Evolutionary conservation across 2,888 invertebrate species (phyloP).

Genomic region (Spilarctia lutea): DNA sequence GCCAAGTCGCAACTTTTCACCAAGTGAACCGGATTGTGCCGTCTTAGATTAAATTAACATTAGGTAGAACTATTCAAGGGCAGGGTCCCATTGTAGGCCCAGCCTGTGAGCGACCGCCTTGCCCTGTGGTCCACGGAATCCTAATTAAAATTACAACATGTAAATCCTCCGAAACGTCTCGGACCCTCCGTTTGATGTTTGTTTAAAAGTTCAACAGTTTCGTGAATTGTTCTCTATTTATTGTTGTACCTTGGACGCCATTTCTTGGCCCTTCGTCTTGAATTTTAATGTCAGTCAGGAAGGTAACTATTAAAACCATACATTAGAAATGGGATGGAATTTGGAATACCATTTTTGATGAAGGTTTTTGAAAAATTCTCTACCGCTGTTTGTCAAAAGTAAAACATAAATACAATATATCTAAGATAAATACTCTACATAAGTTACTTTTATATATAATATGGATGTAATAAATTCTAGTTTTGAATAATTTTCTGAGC

Average conservation of each 20-base stretch:
- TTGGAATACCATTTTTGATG: not conserved
- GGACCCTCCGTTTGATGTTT: slow-evolving; percentile 66
- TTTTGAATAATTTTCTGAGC: too few species aligned
- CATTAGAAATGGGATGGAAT: not conserved
- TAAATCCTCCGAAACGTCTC: slow-evolving; percentile 76
- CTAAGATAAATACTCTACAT: not conserved
- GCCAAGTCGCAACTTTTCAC: slow-evolving; percentile 77
- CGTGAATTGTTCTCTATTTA: slow-evolving; percentile 43
- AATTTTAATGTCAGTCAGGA: slow-evolving; percentile 22
- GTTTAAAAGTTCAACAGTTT: slow-evolving; percentile 63
- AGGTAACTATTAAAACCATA: slow-evolving; percentile 8
- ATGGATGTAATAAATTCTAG: too few species aligned
- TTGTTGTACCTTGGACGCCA: slow-evolving; percentile 27
- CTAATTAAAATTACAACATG: slow-evolving; percentile 86
- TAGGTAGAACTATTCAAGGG: slow-evolving; percentile 79
- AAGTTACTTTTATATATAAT: not conserved
- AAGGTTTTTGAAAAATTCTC: not conserved
- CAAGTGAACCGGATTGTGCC: slow-evolving; percentile 68
- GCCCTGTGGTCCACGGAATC: slow-evolving; percentile 75
- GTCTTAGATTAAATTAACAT: slow-evolving; percentile 86
- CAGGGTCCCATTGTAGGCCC: slow-evolving; percentile 62
- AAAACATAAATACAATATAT: not conserved
- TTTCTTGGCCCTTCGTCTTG: slow-evolving; percentile 33
- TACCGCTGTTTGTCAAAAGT: not conserved
- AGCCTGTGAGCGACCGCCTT: slow-evolving; percentile 54